Percentiles rank a stretch among this genome's conserved stretches.
Conservation (phyloP, 2,797 vertebrate species). For the Scarus forsteni region DNA sequence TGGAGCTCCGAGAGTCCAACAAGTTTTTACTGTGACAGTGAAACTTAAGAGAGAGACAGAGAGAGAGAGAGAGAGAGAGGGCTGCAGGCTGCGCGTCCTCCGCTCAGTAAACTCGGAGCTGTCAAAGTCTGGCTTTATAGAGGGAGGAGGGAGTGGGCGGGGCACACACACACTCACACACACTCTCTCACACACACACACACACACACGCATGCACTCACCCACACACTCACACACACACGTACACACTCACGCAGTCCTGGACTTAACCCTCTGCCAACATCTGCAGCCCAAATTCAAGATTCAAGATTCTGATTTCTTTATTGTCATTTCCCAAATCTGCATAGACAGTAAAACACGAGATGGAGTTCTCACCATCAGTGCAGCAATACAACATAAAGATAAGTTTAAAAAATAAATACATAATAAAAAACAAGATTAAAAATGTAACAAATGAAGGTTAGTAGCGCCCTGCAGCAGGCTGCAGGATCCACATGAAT, state of each 20-base stretch:
- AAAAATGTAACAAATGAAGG: too few species aligned
- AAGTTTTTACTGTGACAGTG: background rate
- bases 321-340: too few species aligned
- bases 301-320: too few species aligned
- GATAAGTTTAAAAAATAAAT: too few species aligned
- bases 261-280: conserved; percentile 11
- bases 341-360: too few species aligned
- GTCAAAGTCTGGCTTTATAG: conserved; percentile 57
- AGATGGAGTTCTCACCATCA: too few species aligned
- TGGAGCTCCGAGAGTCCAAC: background rate
- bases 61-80: background rate
- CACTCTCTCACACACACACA: background rate
- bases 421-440: too few species aligned
- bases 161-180: conserved; percentile 8
- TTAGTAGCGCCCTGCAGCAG: too few species aligned
- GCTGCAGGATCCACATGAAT: too few species aligned
- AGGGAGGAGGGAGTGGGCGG: conserved; percentile 34
- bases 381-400: too few species aligned
- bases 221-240: conserved; percentile 9
- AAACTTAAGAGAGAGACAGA: too few species aligned
- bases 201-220: background rate
- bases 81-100: conserved; percentile 29
- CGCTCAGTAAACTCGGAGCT: conserved; percentile 60
- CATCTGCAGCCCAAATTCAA: background rate
- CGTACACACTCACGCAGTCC: conserved; percentile 2